Evolutionary conservation across 2,888 invertebrate species (phyloP).

Genomic region (Cyrtodaria siliqua): DNA sequence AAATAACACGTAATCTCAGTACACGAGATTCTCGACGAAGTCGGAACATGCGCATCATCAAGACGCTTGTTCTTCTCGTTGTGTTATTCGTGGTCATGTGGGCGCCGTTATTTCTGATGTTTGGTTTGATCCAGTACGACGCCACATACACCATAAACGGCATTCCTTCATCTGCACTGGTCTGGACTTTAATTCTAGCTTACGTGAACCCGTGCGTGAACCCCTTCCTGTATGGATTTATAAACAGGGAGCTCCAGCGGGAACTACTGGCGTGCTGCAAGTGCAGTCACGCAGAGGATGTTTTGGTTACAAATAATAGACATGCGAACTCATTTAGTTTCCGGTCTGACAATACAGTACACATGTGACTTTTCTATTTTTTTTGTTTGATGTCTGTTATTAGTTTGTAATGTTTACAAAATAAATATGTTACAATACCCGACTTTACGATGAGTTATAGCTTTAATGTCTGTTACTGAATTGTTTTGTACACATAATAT

Average conservation of each 20-base stretch:
- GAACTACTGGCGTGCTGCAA: conserved; percentile 30
- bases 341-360: too few relatives aligned
- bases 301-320: neutral
- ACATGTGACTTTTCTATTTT: too few relatives aligned
- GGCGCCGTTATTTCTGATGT: conserved; percentile 71
- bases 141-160: conserved; percentile 48
- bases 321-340: too few relatives aligned
- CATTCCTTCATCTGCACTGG: conserved; percentile 68
- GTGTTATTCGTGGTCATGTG: conserved; percentile 74
- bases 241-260: conserved; percentile 59
- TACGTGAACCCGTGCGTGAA: conserved; percentile 74
- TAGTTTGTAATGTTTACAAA: too few relatives aligned
- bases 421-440: too few relatives aligned
- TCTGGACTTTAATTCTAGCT: conserved; percentile 66
- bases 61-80: conserved; percentile 71
- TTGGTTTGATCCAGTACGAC: conserved; percentile 70
- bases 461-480: too few relatives aligned
- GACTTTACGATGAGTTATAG: too few relatives aligned
- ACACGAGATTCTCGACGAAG: conserved; percentile 17
- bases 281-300: neutral
- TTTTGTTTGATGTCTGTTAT: too few relatives aligned
- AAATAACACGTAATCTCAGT: neutral
- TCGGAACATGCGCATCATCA: conserved; percentile 68
- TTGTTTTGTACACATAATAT: too few relatives aligned
- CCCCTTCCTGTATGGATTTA: conserved; percentile 75